Percentiles rank a stretch among this genome's conserved stretches.
These are phyloP conservation scores for Anthoscopus minutus DNA, from an alignment of 2,113 vertebrate species.

Conservation along the genomic window DNA sequence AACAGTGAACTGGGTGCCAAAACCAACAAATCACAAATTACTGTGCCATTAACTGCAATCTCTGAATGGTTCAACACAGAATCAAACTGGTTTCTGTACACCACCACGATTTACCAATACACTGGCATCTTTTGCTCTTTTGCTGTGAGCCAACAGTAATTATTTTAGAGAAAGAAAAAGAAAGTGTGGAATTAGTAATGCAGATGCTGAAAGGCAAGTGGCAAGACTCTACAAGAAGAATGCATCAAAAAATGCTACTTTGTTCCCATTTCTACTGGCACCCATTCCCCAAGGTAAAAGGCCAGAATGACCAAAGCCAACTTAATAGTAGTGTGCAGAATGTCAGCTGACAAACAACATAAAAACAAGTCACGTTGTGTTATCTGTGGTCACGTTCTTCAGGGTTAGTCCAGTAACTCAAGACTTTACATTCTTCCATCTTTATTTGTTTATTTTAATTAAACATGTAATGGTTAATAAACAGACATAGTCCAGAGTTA, in stretches of 20 bases:
- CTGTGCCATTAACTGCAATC: neutral
- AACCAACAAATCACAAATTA: neutral
- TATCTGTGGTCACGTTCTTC: slow-evolving; percentile 86
- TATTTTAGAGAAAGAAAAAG: slow-evolving; percentile 67
- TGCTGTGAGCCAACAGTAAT: slow-evolving; percentile 66
- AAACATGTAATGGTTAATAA: slow-evolving; percentile 91
- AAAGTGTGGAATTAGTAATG: slow-evolving; percentile 88
- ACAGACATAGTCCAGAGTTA: slow-evolving; percentile 95
- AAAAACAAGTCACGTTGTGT: slow-evolving; percentile 84
- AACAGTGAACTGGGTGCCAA: slow-evolving; percentile 6
- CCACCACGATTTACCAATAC: neutral
- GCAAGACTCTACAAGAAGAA: slow-evolving; percentile 76
- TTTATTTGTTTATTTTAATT: slow-evolving; percentile 80
- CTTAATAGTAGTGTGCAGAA: slow-evolving; percentile 66
- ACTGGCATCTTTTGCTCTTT: slow-evolving; percentile 33
- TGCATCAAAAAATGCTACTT: slow-evolving; percentile 42
- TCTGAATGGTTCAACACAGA: slow-evolving; percentile 66
- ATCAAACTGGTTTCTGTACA: slow-evolving; percentile 72
- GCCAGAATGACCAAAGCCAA: slow-evolving; percentile 67
- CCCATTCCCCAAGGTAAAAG: slow-evolving; percentile 45
- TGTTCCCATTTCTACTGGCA: slow-evolving; percentile 67
- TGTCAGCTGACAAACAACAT: slow-evolving; percentile 78
- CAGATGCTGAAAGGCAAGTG: slow-evolving; percentile 84
- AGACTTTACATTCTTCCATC: slow-evolving; percentile 74
- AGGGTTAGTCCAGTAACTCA: slow-evolving; percentile 82